Conservation (phyloP, 2,113 vertebrate species). For the Ctenomys sociabilis region DNA sequence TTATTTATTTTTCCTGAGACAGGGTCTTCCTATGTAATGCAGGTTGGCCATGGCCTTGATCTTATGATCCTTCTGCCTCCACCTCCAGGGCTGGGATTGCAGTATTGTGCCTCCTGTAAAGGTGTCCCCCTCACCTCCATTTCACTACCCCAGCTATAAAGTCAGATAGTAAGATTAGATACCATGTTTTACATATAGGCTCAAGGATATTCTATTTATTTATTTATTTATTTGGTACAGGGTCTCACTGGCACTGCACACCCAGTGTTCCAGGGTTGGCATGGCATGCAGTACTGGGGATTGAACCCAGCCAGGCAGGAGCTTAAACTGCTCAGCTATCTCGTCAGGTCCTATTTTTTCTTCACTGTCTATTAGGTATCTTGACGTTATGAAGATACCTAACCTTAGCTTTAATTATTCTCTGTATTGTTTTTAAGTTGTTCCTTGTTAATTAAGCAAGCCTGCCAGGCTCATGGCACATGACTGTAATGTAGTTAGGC, state of each 20-base stretch:
- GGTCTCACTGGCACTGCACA: too few relatives aligned
- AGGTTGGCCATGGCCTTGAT: too few relatives aligned
- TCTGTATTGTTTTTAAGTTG: not conserved
- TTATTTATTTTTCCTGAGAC: not conserved
- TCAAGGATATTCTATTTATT: not conserved
- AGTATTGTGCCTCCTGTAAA: too few relatives aligned
- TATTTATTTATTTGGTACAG: not conserved
- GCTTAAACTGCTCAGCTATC: too few relatives aligned
- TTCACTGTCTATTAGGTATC: not conserved
- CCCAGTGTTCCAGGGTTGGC: too few relatives aligned
- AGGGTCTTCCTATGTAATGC: not conserved
- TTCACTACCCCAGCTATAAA: not conserved
- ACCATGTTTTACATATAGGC: not conserved
- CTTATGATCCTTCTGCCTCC: too few relatives aligned
- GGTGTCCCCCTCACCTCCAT: not conserved
- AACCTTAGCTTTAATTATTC: not conserved
- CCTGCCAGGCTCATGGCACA: not conserved
- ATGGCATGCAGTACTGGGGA: too few relatives aligned
- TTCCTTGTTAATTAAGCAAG: not conserved
- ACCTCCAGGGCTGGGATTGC: too few relatives aligned
- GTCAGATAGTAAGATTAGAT: conserved; percentile 7
- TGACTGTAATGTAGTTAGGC: not conserved
- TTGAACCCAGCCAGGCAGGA: too few relatives aligned
- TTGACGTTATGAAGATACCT: not conserved
- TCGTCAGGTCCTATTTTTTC: not conserved